phyloP scores from a whole-genome alignment of 2,888 invertebrate genomes.

The Blastobasis adustella region DNA sequence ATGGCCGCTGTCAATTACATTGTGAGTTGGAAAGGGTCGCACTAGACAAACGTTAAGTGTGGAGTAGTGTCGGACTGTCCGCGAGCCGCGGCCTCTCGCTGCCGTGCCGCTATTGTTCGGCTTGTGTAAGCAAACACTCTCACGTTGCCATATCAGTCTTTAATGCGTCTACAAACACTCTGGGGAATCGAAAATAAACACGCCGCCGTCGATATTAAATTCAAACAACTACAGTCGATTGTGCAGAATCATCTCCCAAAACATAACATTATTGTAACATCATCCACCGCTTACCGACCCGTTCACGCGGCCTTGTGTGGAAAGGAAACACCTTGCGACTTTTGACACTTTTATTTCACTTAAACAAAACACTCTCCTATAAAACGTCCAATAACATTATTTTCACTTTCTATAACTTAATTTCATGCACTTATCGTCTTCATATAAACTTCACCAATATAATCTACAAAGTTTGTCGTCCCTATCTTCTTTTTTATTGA shows the following conservation, averaged over 20 bases:
- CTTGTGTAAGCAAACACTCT: conserved; percentile 53
- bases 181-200: conserved; percentile 48
- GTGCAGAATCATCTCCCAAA: conserved; percentile 18
- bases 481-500: too few relatives aligned
- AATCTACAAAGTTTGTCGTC: too few relatives aligned
- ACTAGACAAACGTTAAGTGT: too few relatives aligned
- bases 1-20: too few relatives aligned
- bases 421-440: conserved; percentile 10
- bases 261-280: conserved; percentile 22
- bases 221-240: conserved; percentile 30
- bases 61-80: too few relatives aligned
- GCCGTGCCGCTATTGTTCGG: conserved; percentile 47
- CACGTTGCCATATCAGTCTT: conserved; percentile 57
- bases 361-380: conserved; percentile 19
- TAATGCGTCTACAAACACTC: conserved; percentile 52
- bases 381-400: conserved; percentile 30
- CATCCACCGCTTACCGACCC: conserved; percentile 7
- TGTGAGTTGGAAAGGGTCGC: too few relatives aligned
- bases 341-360: conserved; percentile 5
- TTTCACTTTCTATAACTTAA: conserved; percentile 31
- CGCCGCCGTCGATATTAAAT: conserved; percentile 30
- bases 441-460: conserved; percentile 9
- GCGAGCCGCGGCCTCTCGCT: conserved; percentile 24
- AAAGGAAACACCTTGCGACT: conserved; percentile 13
- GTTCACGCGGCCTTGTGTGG: too few relatives aligned